Evolutionary conservation across 2,888 invertebrate genomes (phyloP).

Genomic region (Melikaiella ostensackeni): DNA sequence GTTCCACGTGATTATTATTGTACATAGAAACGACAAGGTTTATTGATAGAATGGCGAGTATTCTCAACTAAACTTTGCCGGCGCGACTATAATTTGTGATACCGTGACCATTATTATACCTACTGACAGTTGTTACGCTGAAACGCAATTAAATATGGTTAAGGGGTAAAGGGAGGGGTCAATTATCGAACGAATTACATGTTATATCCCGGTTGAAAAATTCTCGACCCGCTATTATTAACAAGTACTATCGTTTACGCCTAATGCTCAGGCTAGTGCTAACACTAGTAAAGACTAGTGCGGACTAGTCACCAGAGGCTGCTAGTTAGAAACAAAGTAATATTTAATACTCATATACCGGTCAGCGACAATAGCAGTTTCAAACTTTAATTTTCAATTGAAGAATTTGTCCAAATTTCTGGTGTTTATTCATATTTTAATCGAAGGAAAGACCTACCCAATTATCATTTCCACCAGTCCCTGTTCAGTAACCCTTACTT

Average conservation of each 20-base stretch:
- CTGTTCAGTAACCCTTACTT: not conserved
- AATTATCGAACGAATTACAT: constrained; percentile 40
- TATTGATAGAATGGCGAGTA: constrained; percentile 38
- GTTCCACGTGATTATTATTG: constrained; percentile 38
- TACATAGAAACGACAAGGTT: constrained; percentile 37
- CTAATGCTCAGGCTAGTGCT: constrained; percentile 74
- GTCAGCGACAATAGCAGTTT: constrained; percentile 20
- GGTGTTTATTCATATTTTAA: not conserved
- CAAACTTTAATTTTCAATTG: not conserved
- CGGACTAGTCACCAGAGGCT: constrained; percentile 73
- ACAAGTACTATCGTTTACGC: constrained; percentile 56
- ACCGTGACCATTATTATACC: constrained; percentile 40
- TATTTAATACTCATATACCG: constrained; percentile 60
- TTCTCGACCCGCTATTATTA: constrained; percentile 37
- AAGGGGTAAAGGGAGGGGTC: constrained; percentile 38
- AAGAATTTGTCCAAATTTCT: not conserved
- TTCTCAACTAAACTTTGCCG: constrained; percentile 34
- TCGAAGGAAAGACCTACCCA: not conserved
- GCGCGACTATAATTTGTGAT: constrained; percentile 39
- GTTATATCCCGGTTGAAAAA: constrained; percentile 40
- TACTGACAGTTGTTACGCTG: constrained; percentile 36
- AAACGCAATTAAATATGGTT: constrained; percentile 39
- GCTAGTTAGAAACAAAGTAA: constrained; percentile 71
- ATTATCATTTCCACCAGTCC: not conserved
- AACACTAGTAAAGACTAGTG: constrained; percentile 71